Evolutionary conservation across 1,140 invertebrate species (phyloP).

Genomic region (Schlechtendalia chinensis): DNA sequence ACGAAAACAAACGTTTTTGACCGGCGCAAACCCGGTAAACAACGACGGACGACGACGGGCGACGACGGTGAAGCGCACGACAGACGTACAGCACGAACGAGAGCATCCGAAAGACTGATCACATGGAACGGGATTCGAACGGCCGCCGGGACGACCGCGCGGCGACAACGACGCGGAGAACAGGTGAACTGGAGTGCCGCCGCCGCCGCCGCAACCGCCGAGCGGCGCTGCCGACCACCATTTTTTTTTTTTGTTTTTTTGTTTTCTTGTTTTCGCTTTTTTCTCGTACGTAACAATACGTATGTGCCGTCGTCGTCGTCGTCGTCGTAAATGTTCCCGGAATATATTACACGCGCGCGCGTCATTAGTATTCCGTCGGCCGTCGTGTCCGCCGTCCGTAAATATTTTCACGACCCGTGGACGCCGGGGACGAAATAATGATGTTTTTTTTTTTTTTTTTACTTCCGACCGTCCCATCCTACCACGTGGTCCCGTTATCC

Average conservation of each 20-base stretch:
- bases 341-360: slow-evolving; percentile 13
- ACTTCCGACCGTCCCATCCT: no score
- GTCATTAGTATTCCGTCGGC: slow-evolving; percentile 38
- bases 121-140: slow-evolving; percentile 41
- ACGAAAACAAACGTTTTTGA: no score
- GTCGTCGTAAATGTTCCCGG: slow-evolving; percentile 26
- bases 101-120: slow-evolving; percentile 43
- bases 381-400: slow-evolving; percentile 13
- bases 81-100: slow-evolving; percentile 12
- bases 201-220: slow-evolving; percentile 17
- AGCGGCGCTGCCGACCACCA: slow-evolving; percentile 46
- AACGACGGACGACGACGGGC: neutral
- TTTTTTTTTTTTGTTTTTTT: no score
- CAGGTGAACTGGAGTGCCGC: slow-evolving; percentile 48
- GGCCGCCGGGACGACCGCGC: slow-evolving; percentile 41
- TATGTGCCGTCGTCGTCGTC: neutral
- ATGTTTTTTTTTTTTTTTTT: no score
- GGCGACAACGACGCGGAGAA: slow-evolving; percentile 40
- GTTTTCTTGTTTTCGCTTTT: no score
- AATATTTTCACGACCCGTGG: slow-evolving; percentile 27
- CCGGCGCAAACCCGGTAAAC: neutral
- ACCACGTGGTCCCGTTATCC: no score
- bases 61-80: neutral
- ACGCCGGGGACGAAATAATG: neutral
- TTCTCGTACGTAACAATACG: neutral